Percentiles rank a stretch among this genome's conserved stretches.
These are phyloP conservation scores for Luscinia megarhynchos DNA, from an alignment of 2,797 vertebrate genomes.

Conservation along the genomic window DNA sequence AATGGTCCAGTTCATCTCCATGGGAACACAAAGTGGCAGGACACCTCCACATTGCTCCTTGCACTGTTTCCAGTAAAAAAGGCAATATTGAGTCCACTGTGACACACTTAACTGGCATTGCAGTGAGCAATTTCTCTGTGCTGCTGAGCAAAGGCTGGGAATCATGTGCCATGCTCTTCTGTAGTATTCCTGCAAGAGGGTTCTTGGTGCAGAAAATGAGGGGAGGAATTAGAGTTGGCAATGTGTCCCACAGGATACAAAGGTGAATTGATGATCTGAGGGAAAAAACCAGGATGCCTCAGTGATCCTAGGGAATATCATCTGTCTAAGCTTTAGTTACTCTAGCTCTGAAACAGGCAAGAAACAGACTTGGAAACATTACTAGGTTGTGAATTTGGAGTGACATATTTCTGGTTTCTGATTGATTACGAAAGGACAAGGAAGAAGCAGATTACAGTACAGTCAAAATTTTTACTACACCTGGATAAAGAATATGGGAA, in stretches of 20 bases:
- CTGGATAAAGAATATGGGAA: not conserved
- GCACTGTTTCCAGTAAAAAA: not conserved
- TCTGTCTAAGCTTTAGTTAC: not conserved
- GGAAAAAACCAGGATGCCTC: accelerated
- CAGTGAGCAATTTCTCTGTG: not conserved
- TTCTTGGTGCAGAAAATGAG: not conserved
- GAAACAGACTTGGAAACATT: not conserved
- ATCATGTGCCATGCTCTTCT: not conserved
- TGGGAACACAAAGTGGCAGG: not conserved
- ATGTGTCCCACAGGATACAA: not conserved
- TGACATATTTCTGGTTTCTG: not conserved
- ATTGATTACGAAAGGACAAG: not conserved
- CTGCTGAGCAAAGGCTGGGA: not conserved
- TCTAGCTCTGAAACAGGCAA: not conserved
- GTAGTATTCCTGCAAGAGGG: not conserved
- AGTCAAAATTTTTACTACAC: not conserved
- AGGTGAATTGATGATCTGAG: not conserved
- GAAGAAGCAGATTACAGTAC: not conserved
- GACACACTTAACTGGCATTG: not conserved
- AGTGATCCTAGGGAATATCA: not conserved
- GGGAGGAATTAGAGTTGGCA: not conserved
- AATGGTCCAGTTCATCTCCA: accelerated
- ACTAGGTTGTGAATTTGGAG: not conserved
- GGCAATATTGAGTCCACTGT: not conserved
- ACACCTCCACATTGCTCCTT: not conserved